Conservation (phyloP, 2,888 invertebrate species). For the Tetragonisca angustula region DNA sequence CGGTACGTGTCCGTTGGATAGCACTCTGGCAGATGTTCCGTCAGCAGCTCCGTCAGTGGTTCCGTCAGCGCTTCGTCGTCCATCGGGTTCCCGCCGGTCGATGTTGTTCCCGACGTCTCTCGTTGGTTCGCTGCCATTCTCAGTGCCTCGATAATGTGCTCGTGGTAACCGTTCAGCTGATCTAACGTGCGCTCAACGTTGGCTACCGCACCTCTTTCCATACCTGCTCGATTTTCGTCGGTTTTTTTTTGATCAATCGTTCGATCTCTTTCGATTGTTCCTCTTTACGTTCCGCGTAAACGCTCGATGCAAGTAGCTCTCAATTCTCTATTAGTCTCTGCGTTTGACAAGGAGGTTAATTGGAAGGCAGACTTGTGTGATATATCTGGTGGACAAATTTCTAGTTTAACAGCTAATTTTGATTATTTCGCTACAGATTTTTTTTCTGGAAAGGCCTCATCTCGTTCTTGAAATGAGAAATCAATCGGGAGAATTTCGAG, state of each 20-base stretch:
- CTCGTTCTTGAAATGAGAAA: too few species aligned
- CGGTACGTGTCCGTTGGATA: constrained; percentile 85
- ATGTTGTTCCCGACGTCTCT: constrained; percentile 87
- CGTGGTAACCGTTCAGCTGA: constrained; percentile 96
- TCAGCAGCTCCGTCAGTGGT: constrained; percentile 88
- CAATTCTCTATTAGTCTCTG: neutral
- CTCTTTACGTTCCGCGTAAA: constrained; percentile 23
- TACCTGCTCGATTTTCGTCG: constrained; percentile 54
- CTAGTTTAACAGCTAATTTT: too few species aligned
- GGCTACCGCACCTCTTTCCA: constrained; percentile 87
- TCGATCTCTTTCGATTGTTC: neutral
- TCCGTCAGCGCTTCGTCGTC: constrained; percentile 89
- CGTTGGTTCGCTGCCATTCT: constrained; percentile 92
- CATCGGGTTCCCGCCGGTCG: constrained; percentile 87
- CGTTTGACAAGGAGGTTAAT: rapidly evolving
- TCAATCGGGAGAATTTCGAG: too few species aligned
- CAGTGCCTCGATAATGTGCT: constrained; percentile 95
- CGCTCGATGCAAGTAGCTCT: constrained; percentile 34
- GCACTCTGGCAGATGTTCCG: constrained; percentile 89
- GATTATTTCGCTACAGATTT: too few species aligned
- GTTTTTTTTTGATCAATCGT: constrained; percentile 18
- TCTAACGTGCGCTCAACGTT: constrained; percentile 95
- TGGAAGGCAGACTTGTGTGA: too few species aligned
- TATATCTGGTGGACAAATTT: too few species aligned
- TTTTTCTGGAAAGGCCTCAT: too few species aligned